Evolutionary conservation across 2,797 vertebrate species (phyloP).

Genomic region (Scolopax bukidnonensis): DNA sequence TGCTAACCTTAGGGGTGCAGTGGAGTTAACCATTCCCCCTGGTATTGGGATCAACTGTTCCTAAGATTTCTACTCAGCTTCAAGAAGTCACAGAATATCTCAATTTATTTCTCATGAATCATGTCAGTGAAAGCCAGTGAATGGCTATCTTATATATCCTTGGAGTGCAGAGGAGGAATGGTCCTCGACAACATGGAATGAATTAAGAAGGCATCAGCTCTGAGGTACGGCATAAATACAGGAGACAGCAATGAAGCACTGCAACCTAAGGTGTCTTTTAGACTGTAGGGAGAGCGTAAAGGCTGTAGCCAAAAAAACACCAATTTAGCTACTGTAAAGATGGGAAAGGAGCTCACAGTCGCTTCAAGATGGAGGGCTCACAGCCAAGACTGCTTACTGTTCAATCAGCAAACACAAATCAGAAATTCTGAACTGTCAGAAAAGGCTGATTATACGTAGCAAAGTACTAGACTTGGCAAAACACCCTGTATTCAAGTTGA

Average conservation of each 20-base stretch:
- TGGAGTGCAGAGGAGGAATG: not conserved
- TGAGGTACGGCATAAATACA: not conserved
- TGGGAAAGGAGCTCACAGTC: not conserved
- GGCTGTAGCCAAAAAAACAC: not conserved
- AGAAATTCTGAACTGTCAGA: not conserved
- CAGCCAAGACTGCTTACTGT: not conserved
- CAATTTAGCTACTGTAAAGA: not conserved
- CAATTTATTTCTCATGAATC: not conserved
- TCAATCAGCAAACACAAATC: not conserved
- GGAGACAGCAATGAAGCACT: accelerated
- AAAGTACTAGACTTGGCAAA: not conserved
- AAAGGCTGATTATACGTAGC: not conserved
- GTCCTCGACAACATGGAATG: not conserved
- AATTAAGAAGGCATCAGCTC: not conserved
- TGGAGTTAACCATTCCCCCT: accelerated
- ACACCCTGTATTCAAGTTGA: not conserved
- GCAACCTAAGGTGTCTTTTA: not conserved
- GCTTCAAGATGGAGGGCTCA: not conserved
- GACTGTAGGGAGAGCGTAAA: not conserved
- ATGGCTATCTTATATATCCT: not conserved
- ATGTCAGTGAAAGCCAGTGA: accelerated
- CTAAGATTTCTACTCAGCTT: not conserved
- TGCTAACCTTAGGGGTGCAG: accelerated
- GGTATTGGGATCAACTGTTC: not conserved
- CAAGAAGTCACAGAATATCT: not conserved